A percentile compares a stretch with the other conserved stretches of the same genome.
Evolutionary conservation across 1,140 invertebrate genomes (phyloP).

Genomic region (Achatina immaculata): DNA sequence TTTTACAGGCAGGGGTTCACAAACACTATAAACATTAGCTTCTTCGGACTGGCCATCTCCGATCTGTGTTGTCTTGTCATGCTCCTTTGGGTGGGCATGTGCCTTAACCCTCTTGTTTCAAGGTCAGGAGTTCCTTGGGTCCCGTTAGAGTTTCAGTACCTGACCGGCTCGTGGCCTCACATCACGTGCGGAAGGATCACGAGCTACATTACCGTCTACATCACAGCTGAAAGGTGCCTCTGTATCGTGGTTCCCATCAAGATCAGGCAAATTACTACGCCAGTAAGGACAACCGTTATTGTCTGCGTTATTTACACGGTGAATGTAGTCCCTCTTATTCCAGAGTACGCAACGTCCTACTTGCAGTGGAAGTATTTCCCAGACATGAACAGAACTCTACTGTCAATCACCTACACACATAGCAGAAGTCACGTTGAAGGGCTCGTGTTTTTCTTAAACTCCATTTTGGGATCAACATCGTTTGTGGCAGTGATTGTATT

Average conservation of each 20-base stretch:
- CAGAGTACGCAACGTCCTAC: background rate
- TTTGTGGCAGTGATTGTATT: background rate
- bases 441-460: background rate
- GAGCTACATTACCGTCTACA: slow-evolving; percentile 7
- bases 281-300: background rate
- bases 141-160: background rate
- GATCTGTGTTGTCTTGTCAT: background rate
- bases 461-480: background rate
- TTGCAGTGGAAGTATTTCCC: background rate
- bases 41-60: background rate
- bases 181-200: background rate
- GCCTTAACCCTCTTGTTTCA: background rate
- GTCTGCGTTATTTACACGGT: background rate
- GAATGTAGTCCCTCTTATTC: background rate
- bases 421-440: background rate
- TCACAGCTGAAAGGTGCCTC: slow-evolving; percentile 1
- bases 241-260: slow-evolving; percentile 11
- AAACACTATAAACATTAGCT: background rate
- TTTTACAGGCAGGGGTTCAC: background rate
- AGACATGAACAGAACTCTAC: background rate
- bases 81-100: background rate
- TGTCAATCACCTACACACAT: background rate
- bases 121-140: background rate
- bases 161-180: background rate
- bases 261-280: background rate